Evolutionary conservation across 2,888 invertebrate genomes (phyloP), one percentile per base, ranked within the genome.

Genomic region (Macrosoma leucophasiata): DNA sequence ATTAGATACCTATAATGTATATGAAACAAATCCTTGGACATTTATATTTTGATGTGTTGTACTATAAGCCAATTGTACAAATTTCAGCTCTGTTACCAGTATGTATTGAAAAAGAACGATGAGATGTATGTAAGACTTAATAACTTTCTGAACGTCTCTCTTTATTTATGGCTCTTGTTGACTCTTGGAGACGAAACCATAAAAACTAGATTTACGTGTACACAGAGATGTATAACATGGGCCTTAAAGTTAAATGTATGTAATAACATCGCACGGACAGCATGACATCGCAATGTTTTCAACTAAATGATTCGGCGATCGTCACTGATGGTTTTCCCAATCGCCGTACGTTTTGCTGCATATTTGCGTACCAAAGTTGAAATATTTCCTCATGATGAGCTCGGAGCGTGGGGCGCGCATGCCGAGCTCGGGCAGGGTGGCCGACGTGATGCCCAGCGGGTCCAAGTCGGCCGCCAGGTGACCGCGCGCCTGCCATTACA

Each of bases 381-480:
- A 84, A 82, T 84, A 84, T 82, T 84, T 84, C 82, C 84, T 79
- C 82, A 85, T 82, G 78, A 85, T 84, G 74, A 82, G 81, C 77
- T 85, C 85, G 72, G 82, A 82, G 73, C 64, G 48, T 31, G 73
- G 78, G 46, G 79, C 84, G 53, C 84, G 79, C 78, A 78, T 72
- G 71, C 84, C 84, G 69, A 84, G 69, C 51, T 62, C 62, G 60
- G 84, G 84, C 78, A 87, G 86, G 72, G 88, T 88, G 65, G 89
- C 88, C 84, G 90, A 90, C 81, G 88, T 91, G 86, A 97, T 95
- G 86, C 92, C 94, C 74, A 97, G 89, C 55, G 97, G 97, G 87
- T 97, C 97, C 87, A 97, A 86, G 72, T 93, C 92, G 55, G 96
- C 94, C 62, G 94, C 92, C 85, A 95, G 91, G 87, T 97, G 96